Base-by-base conservation (phyloP, 2,797 vertebrate species). In the Chelon labrosus region DNA sequence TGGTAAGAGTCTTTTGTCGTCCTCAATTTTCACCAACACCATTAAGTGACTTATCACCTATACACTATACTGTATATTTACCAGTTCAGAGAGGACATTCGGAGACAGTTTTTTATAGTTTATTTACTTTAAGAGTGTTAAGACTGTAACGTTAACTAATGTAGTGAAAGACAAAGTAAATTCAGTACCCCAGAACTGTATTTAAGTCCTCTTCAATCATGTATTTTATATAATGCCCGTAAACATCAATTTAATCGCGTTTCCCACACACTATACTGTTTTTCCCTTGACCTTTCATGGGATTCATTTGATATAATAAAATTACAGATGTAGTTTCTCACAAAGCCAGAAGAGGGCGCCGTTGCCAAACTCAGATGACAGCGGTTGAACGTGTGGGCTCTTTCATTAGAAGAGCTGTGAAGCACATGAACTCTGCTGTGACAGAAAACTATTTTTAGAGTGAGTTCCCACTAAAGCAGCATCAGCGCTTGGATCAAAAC, bases 301-400 rank as follows among this genome's bases (percentile, higher is more conserved):
- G 5, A 16, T 17, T 1, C 9, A 51, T 56, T 11, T 13, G 14
- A 41, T 44, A 44, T 7, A 44, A 6, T 5, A 53, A 39, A 66
- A 2, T 1, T 52, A 4, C 19, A 55, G n/a, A 2, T 71, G 65
- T 54, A 46, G 12, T 70, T 64, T 38, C 6, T 53, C 1, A 4
- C 53, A 2, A 2, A 38, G 51, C 75, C 82, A 73, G 66, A 67
- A 13, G 82, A 55, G 63, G 62, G 71, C 65, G 70, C 35, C 25
- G 56, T 68, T 53, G 35, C 9, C 56, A 77, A 66, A 41, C 3
- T 4, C 2, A 25, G 39, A 50, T 17, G 4, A 11, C 16, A 42
- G 47, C 17, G 20, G 19, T 57, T 52, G 0, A 38, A 51, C 46
- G 42, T 0, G 1, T 39, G 49, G 22, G 31, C 35, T 38, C 50